Conservation (phyloP, 1,140 invertebrate genomes). For the Pogonognathellus flavescens region DNA sequence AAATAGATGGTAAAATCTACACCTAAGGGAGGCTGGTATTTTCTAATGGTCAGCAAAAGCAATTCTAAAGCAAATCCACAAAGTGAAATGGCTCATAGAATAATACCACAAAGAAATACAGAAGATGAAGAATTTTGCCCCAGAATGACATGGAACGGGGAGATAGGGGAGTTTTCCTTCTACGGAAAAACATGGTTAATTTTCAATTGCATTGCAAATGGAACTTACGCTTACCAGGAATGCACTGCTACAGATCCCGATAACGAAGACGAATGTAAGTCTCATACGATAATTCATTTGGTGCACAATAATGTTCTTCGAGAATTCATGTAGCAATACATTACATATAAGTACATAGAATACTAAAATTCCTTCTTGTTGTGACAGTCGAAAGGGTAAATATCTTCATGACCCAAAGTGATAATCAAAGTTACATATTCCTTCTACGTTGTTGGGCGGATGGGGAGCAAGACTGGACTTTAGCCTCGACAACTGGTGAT, state of each 20-base stretch:
- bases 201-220: background rate
- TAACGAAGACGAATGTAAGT: too few species aligned
- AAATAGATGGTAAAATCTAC: background rate
- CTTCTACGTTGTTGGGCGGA: slow-evolving; percentile 20
- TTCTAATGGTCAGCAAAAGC: background rate
- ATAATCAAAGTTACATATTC: background rate
- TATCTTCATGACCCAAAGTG: background rate
- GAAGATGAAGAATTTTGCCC: slow-evolving; percentile 11
- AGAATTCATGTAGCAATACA: too few species aligned
- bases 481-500: background rate
- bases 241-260: too few species aligned
- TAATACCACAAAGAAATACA: background rate
- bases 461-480: background rate
- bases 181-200: background rate
- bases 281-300: too few species aligned
- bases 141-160: slow-evolving; percentile 10
- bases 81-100: background rate
- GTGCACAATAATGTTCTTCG: too few species aligned
- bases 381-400: background rate
- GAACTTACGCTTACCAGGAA: slow-evolving; percentile 15
- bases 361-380: too few species aligned
- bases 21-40: slow-evolving; percentile 15
- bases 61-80: background rate
- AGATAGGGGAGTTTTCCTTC: background rate
- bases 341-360: too few species aligned